phyloP scores from a whole-genome alignment of 2,888 invertebrate genomes.

The Zeuzera pyrina region DNA sequence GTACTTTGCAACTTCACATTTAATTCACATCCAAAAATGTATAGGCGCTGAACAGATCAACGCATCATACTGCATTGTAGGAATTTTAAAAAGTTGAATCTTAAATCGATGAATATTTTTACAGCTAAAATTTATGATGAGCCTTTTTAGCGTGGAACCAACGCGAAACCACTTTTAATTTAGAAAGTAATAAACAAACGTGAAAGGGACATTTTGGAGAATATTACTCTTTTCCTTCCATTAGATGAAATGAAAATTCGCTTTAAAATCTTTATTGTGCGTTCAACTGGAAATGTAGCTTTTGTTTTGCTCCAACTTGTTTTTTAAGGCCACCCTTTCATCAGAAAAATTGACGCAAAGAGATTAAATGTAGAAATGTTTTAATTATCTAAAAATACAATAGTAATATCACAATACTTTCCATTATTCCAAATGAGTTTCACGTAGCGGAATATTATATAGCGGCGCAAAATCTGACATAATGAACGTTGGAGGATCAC shows the following conservation, averaged over 20 bases:
- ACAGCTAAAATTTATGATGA: slow-evolving; percentile 3
- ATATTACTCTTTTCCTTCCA: slow-evolving; percentile 21
- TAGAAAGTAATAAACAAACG: slow-evolving; percentile 17
- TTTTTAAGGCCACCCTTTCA: slow-evolving; percentile 20
- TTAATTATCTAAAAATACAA: slow-evolving; percentile 5
- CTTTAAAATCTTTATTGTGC: slow-evolving; percentile 19
- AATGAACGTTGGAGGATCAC: slow-evolving; percentile 38
- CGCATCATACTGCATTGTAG: no score
- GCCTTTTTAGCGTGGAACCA: slow-evolving; percentile 3
- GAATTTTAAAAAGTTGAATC: slow-evolving; percentile 7
- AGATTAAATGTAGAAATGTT: slow-evolving; percentile 14
- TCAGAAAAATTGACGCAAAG: slow-evolving; percentile 16
- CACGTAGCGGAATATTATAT: slow-evolving; percentile 26
- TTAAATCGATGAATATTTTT: slow-evolving; percentile 1
- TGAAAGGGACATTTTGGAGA: slow-evolving; percentile 18
- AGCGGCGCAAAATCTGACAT: slow-evolving; percentile 36
- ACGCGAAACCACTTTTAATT: slow-evolving; percentile 15
- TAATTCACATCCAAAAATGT: no score
- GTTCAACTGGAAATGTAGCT: slow-evolving; percentile 18
- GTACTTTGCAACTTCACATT: no score
- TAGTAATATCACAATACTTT: slow-evolving; percentile 3
- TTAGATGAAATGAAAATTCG: slow-evolving; percentile 25
- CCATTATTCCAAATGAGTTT: slow-evolving; percentile 11
- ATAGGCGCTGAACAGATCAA: no score
- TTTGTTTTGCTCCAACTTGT: slow-evolving; percentile 21